Conservation (phyloP, 2,797 vertebrate species). For the Notolepis coatsorum region DNA sequence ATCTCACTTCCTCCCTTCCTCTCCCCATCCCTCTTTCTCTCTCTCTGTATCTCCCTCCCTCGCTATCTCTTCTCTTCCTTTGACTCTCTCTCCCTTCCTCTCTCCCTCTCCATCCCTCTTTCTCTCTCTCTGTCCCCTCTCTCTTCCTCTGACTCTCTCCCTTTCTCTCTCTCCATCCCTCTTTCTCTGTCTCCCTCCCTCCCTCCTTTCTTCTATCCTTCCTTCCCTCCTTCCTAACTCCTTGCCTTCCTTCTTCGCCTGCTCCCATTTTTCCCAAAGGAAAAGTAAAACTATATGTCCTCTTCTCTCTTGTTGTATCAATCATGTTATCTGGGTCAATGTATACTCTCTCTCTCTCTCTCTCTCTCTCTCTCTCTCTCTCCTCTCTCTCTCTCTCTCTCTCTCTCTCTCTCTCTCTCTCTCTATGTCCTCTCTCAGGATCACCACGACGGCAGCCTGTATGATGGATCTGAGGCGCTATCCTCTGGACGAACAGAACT, state of each 20-base stretch:
- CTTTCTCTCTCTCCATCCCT: too few relatives aligned
- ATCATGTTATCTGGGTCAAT: neutral
- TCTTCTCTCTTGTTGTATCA: too few relatives aligned
- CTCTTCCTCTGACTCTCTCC: too few relatives aligned
- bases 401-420: neutral
- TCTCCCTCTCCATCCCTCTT: too few relatives aligned
- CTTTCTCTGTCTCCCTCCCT: too few relatives aligned
- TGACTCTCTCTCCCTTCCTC: too few relatives aligned
- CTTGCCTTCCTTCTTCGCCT: neutral
- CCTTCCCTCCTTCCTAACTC: neutral
- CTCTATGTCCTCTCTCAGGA: too few relatives aligned
- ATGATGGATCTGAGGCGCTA: conserved; percentile 98
- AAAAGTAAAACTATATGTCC: neutral
- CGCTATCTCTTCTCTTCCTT: too few relatives aligned
- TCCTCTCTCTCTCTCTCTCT: neutral
- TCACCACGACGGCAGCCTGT: conserved; percentile 95
- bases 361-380: neutral
- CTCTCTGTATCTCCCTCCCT: too few relatives aligned
- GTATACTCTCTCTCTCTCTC: neutral
- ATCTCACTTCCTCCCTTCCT: neutral
- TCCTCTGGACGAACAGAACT: conserved; percentile 95
- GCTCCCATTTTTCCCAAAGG: neutral
- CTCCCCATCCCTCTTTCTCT: too few relatives aligned
- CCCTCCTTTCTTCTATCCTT: neutral
- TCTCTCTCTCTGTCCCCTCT: neutral